phyloP scores from a whole-genome alignment of 2,797 vertebrate species.

The Numenius phaeopus region DNA sequence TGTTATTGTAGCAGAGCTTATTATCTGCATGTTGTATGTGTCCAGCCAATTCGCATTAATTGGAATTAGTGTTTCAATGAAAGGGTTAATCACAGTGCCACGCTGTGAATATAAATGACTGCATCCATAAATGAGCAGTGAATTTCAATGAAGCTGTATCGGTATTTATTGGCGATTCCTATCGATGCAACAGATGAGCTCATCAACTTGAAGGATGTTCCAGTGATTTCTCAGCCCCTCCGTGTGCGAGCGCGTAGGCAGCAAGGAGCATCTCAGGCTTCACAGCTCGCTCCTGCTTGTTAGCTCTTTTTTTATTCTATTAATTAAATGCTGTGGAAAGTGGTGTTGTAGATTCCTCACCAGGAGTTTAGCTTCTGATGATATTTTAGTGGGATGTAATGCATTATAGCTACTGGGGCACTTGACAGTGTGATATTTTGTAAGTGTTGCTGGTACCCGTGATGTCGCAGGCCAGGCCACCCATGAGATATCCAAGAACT shows the following conservation, averaged over 20 bases:
- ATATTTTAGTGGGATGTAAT: slow-evolving; percentile 12
- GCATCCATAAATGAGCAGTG: slow-evolving; percentile 8
- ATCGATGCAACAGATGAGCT: slow-evolving; percentile 14
- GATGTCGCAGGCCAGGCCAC: not conserved
- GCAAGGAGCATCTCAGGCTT: not conserved
- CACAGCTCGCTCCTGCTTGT: not conserved
- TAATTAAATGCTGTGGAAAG: slow-evolving; percentile 63
- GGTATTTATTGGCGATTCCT: not conserved
- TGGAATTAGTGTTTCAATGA: not conserved
- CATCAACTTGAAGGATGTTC: slow-evolving; percentile 35
- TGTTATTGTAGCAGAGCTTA: not conserved
- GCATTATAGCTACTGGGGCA: slow-evolving; percentile 1
- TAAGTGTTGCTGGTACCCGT: not conserved
- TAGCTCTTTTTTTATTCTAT: slow-evolving; percentile 36
- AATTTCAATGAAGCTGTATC: not conserved
- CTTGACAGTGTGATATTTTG: not conserved
- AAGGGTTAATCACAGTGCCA: slow-evolving; percentile 36
- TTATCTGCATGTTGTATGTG: not conserved
- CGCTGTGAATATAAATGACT: not conserved
- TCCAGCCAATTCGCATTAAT: slow-evolving; percentile 4
- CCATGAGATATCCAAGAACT: not conserved
- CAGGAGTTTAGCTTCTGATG: slow-evolving; percentile 26
- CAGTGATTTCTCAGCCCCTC: slow-evolving; percentile 1
- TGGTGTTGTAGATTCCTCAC: slow-evolving; percentile 27
- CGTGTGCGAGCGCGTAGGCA: not conserved